A percentile compares a stretch with the other conserved stretches of the same genome.
Conservation (phyloP, 2,113 vertebrate genomes). For the Pterocles orientalis region DNA sequence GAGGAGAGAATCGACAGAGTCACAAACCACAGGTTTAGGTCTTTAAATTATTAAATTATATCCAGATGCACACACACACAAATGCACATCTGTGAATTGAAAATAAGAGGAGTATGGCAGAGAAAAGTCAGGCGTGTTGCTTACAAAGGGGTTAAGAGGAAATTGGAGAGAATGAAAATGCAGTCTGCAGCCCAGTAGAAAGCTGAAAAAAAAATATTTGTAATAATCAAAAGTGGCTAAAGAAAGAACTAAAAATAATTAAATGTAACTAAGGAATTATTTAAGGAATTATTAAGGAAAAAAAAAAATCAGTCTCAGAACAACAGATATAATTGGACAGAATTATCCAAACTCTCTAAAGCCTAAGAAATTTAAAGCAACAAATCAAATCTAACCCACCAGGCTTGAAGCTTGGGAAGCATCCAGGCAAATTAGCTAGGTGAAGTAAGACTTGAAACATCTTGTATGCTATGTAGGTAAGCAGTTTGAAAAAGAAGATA, state of each 20-base stretch:
- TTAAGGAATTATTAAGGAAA: background rate
- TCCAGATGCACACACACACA: background rate
- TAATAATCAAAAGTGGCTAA: background rate
- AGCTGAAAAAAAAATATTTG: background rate
- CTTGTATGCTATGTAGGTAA: background rate
- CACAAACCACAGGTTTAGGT: background rate
- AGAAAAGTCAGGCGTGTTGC: background rate
- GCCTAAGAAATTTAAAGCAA: background rate
- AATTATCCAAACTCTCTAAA: background rate
- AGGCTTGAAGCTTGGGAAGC: background rate
- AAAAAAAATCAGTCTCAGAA: background rate
- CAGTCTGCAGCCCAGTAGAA: background rate
- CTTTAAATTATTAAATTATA: background rate
- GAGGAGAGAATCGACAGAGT: background rate
- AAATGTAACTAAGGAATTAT: background rate
- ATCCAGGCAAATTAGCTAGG: background rate
- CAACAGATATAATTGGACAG: background rate
- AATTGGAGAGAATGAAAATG: background rate
- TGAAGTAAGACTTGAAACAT: background rate
- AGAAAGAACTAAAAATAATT: background rate
- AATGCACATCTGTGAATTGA: background rate
- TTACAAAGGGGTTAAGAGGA: background rate
- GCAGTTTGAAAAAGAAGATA: background rate
- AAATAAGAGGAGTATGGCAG: background rate
- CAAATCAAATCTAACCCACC: background rate